These are phyloP conservation scores for Brenthis hecate DNA, from an alignment of 2,888 invertebrate genomes.

Conservation along the genomic window DNA sequence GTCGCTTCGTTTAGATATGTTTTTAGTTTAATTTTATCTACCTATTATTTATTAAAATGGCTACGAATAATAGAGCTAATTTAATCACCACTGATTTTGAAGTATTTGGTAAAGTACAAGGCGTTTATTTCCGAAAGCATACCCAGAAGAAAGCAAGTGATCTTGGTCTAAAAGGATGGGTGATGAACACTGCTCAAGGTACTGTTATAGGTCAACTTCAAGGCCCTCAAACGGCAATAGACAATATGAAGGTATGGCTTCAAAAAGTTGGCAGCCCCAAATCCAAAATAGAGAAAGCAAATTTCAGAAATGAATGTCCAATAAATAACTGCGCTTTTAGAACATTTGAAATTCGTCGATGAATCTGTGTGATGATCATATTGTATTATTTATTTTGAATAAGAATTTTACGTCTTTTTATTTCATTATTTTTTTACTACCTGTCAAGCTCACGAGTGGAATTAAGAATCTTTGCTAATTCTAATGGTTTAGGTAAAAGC, in stretches of 20 bases:
- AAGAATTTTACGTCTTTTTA: background rate
- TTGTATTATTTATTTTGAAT: background rate
- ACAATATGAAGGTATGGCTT: conserved; percentile 84
- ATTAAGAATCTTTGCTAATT: no score
- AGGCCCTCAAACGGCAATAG: conserved; percentile 80
- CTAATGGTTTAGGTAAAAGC: no score
- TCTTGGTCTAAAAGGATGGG: conserved; percentile 87
- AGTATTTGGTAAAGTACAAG: conserved; percentile 84
- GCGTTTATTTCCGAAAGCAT: conserved; percentile 82
- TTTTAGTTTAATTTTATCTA: background rate
- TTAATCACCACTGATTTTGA: conserved; percentile 77
- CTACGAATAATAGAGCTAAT: conserved; percentile 50
- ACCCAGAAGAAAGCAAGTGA: conserved; percentile 84
- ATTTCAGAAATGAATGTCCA: conserved; percentile 84
- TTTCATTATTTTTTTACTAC: background rate
- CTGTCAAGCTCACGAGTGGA: no score
- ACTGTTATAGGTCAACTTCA: conserved; percentile 87
- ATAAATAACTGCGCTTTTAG: conserved; percentile 71
- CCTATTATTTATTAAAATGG: conserved; percentile 44
- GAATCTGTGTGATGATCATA: conserved; percentile 30
- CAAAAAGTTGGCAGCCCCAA: conserved; percentile 85
- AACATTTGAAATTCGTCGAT: conserved; percentile 76
- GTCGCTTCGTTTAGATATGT: background rate
- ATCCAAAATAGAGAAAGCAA: conserved; percentile 85
- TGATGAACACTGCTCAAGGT: conserved; percentile 87